Conservation (phyloP, 2,113 vertebrate genomes). For the Pterocles burchelli region DNA sequence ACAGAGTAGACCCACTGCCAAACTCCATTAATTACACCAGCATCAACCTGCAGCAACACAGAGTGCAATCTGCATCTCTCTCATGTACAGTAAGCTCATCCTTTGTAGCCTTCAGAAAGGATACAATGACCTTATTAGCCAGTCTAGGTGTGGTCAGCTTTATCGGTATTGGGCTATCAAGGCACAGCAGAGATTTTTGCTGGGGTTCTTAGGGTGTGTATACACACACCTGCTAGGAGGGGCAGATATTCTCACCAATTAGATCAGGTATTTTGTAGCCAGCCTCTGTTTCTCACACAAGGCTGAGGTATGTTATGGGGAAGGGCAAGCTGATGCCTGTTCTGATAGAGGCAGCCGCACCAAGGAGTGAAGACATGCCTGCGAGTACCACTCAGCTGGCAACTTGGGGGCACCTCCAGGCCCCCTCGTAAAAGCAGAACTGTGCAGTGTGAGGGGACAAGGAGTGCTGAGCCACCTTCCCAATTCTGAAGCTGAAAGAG, state of each 20-base stretch:
- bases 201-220: neutral
- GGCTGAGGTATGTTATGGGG: neutral
- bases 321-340: fast-evolving
- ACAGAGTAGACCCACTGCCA: neutral
- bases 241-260: neutral
- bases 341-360: neutral
- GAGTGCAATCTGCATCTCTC: neutral
- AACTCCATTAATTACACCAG: neutral
- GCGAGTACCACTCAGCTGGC: neutral
- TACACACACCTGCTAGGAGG: neutral
- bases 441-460: neutral
- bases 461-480: neutral
- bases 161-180: neutral
- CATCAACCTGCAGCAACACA: neutral
- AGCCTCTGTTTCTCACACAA: neutral
- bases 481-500: neutral
- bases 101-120: neutral
- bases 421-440: fast-evolving
- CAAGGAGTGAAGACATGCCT: neutral
- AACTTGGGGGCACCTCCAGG: neutral
- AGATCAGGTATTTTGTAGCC: fast-evolving
- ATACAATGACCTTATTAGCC: neutral
- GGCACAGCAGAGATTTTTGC: neutral
- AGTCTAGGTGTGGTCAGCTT: neutral
- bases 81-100: neutral